These are phyloP conservation scores for Gymnoscelis rufifasciata DNA, from an alignment of 2,888 invertebrate species.

Conservation along the genomic window DNA sequence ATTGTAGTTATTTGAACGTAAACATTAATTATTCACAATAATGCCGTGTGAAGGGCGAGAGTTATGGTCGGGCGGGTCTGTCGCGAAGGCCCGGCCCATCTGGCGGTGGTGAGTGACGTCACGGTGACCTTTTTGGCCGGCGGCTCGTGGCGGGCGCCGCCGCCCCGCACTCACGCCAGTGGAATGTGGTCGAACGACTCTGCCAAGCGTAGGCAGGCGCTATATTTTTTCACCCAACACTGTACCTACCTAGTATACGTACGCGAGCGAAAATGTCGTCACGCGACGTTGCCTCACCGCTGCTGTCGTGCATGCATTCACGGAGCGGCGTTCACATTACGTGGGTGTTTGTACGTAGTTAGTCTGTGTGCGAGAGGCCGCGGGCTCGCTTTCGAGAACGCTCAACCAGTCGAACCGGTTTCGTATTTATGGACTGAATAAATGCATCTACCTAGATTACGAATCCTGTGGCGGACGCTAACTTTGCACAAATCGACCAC, in stretches of 20 bases:
- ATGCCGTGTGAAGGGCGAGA: slow-evolving; percentile 48
- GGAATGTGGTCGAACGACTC: slow-evolving; percentile 75
- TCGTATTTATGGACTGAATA: slow-evolving; percentile 75
- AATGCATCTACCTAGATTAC: slow-evolving; percentile 73
- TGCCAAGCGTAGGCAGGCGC: slow-evolving; percentile 76
- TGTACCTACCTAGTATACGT: slow-evolving; percentile 62
- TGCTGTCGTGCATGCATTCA: slow-evolving; percentile 68
- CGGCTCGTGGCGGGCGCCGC: slow-evolving; percentile 50
- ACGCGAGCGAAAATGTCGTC: slow-evolving; percentile 80
- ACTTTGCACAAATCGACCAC: slow-evolving; percentile 64
- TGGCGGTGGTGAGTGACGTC: slow-evolving; percentile 72
- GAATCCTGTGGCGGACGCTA: slow-evolving; percentile 61
- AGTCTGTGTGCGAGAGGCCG: slow-evolving; percentile 71
- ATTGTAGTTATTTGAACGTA: slow-evolving; percentile 37
- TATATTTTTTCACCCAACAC: slow-evolving; percentile 73
- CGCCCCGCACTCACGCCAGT: slow-evolving; percentile 64
- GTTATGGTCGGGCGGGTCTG: slow-evolving; percentile 43
- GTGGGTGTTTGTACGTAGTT: slow-evolving; percentile 67
- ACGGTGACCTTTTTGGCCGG: slow-evolving; percentile 74
- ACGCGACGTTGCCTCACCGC: slow-evolving; percentile 78
- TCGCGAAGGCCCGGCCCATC: slow-evolving; percentile 63
- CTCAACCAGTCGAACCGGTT: slow-evolving; percentile 75
- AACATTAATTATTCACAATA: slow-evolving; percentile 46
- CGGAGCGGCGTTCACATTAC: slow-evolving; percentile 62
- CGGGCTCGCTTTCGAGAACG: slow-evolving; percentile 76